phyloP scores from a whole-genome alignment of 2,113 vertebrate species.

The Oxyura jamaicensis region DNA sequence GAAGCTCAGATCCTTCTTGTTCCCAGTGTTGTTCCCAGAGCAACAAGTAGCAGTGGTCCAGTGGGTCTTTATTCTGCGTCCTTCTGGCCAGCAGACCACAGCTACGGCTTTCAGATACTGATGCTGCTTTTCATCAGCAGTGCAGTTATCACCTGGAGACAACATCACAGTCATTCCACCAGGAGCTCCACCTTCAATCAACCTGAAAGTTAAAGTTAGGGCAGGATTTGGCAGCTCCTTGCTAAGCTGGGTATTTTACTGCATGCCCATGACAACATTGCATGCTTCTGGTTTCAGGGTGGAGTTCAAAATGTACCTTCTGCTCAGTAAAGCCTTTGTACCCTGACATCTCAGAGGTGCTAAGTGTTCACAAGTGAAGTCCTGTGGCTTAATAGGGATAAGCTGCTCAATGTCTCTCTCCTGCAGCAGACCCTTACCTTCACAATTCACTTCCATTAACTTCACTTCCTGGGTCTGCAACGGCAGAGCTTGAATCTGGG shows the following conservation, averaged over 20 bases:
- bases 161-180: neutral
- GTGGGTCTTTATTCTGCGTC: neutral
- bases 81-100: neutral
- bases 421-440: neutral
- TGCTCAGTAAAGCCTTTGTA: neutral
- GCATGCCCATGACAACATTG: neutral
- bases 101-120: neutral
- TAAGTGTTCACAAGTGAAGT: neutral
- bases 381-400: neutral
- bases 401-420: neutral
- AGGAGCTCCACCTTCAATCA: slow-evolving; percentile 28
- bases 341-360: neutral
- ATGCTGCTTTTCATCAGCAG: neutral
- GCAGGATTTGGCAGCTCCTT: slow-evolving; percentile 8
- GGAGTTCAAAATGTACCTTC: neutral
- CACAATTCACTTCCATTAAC: neutral
- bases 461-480: neutral
- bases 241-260: slow-evolving; percentile 12
- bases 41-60: neutral
- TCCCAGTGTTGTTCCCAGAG: neutral
- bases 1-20: neutral
- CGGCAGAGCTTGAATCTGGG: neutral
- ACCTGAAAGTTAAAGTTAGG: neutral
- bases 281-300: slow-evolving; percentile 29
- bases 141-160: neutral